Evolutionary conservation across 2,888 invertebrate genomes (phyloP).

Genomic region (Pandemis heparana): DNA sequence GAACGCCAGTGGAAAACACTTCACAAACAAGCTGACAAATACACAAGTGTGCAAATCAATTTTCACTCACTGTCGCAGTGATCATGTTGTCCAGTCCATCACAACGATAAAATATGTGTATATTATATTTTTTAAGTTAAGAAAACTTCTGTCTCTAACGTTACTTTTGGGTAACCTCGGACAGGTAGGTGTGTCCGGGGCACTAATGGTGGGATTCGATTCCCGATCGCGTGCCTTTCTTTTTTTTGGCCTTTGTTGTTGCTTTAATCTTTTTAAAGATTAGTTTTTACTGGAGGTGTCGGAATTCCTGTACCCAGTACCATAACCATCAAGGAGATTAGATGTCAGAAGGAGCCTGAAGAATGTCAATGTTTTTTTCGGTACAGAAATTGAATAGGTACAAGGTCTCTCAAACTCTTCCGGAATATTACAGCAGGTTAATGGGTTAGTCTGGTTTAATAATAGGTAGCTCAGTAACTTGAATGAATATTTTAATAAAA

Average conservation of each 20-base stretch:
- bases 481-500: too few species aligned
- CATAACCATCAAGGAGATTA: constrained; percentile 13
- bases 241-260: constrained; percentile 39
- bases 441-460: too few species aligned
- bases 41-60: too few species aligned
- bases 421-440: too few species aligned
- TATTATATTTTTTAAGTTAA: too few species aligned
- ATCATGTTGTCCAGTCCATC: too few species aligned
- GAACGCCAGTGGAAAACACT: too few species aligned
- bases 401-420: too few species aligned
- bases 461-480: too few species aligned
- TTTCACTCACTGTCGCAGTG: too few species aligned
- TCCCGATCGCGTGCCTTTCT: constrained; percentile 74
- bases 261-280: constrained; percentile 34
- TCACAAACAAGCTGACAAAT: too few species aligned
- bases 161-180: constrained; percentile 57
- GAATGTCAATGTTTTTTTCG: constrained; percentile 21
- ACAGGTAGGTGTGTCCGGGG: constrained; percentile 72
- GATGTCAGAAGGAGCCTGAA: background rate
- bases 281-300: constrained; percentile 36
- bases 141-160: constrained; percentile 44
- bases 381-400: background rate
- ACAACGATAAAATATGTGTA: too few species aligned
- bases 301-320: constrained; percentile 27
- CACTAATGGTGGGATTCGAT: constrained; percentile 75